Evolutionary conservation across 1,140 invertebrate species (phyloP).

Genomic region (Ceratina calcarata): DNA sequence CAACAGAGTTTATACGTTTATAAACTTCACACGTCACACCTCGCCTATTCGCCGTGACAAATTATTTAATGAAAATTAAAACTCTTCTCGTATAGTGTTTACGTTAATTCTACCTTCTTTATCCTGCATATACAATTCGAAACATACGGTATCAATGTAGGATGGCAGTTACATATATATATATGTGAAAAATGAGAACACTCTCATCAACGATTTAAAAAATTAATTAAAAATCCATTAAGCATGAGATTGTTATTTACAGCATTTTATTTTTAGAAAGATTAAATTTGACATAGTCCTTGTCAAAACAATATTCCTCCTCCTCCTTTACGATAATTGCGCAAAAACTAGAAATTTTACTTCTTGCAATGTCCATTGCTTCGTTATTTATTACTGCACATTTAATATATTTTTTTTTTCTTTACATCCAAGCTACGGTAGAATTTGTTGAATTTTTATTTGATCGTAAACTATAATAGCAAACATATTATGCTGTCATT

Average conservation of each 20-base stretch:
- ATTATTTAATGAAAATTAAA: slow-evolving; percentile 54
- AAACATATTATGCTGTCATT: slow-evolving; percentile 59
- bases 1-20: slow-evolving; percentile 15
- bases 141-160: slow-evolving; percentile 58
- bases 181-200: slow-evolving; percentile 43
- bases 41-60: slow-evolving; percentile 22
- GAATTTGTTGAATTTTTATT: slow-evolving; percentile 59
- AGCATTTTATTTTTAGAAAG: slow-evolving; percentile 63
- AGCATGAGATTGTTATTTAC: slow-evolving; percentile 61
- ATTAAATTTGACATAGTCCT: slow-evolving; percentile 61
- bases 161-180: slow-evolving; percentile 54
- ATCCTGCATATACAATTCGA: slow-evolving; percentile 37
- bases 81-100: slow-evolving; percentile 44
- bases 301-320: slow-evolving; percentile 52
- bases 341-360: slow-evolving; percentile 45
- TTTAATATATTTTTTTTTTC: slow-evolving; percentile 41
- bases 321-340: slow-evolving; percentile 48
- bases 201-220: slow-evolving; percentile 48
- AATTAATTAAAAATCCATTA: slow-evolving; percentile 60
- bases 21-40: slow-evolving; percentile 28
- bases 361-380: slow-evolving; percentile 43
- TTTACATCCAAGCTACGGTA: slow-evolving; percentile 62
- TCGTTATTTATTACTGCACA: slow-evolving; percentile 51
- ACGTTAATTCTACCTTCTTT: slow-evolving; percentile 21
- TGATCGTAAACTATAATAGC: slow-evolving; percentile 48